A percentile compares a stretch with the other conserved stretches of the same genome.
Conservation (phyloP, 2,797 vertebrate genomes). For the Tapirus indicus region DNA sequence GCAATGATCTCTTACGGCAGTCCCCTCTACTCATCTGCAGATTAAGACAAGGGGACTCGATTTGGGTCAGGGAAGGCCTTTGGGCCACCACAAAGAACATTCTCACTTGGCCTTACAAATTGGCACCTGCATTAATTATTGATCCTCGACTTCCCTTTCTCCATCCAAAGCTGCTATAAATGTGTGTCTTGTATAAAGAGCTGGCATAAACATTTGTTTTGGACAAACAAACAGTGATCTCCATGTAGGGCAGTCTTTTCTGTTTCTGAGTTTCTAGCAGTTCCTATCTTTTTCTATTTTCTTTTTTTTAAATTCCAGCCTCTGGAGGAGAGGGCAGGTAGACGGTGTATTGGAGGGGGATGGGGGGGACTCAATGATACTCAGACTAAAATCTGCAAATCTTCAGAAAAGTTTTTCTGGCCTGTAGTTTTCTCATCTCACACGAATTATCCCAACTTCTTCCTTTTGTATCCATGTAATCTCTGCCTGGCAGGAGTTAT, state of each 20-base stretch:
- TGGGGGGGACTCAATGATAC: too few species aligned
- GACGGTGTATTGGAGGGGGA: neutral
- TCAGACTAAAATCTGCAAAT: neutral
- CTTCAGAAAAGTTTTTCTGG: neutral
- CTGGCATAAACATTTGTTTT: conserved; percentile 57
- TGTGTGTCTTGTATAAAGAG: conserved; percentile 20
- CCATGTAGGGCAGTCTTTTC: conserved; percentile 28
- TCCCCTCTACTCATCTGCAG: neutral
- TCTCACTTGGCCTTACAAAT: neutral
- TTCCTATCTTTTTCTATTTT: neutral
- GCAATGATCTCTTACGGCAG: neutral
- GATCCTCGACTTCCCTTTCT: neutral
- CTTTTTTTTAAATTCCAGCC: neutral
- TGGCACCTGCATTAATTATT: neutral
- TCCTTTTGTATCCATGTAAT: neutral
- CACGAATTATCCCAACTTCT: neutral
- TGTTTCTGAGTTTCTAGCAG: conserved; percentile 40
- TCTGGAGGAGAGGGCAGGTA: neutral
- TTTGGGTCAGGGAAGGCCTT: neutral
- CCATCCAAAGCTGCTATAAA: neutral
- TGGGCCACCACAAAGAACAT: neutral
- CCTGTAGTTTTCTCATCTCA: neutral
- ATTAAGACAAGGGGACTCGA: neutral
- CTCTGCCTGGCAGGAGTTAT: neutral
- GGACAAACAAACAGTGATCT: conserved; percentile 20